Percentiles rank a stretch among this genome's conserved stretches.
Conservation (phyloP, 64 coral and sea anemone genomes). For the Hydrozoanthus tunicans region DNA sequence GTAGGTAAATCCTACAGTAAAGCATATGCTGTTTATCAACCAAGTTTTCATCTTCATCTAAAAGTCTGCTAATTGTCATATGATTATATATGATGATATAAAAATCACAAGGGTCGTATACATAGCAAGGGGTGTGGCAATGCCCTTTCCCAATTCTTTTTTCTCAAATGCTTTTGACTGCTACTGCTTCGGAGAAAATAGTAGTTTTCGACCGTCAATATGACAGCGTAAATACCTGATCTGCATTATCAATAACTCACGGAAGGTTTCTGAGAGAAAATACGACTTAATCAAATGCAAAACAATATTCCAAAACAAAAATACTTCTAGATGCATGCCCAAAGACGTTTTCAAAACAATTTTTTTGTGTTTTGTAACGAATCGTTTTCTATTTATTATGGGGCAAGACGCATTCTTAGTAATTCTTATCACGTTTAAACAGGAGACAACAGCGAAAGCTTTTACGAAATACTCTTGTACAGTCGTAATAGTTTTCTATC, state of each 20-base stretch:
- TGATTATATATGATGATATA: too few relatives aligned
- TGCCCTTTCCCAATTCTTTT: too few relatives aligned
- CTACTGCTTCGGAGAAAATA: too few relatives aligned
- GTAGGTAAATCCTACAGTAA: too few relatives aligned
- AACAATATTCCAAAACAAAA: background rate
- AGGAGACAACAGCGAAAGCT: background rate
- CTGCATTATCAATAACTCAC: background rate
- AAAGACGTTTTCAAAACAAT: background rate
- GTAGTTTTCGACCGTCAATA: too few relatives aligned
- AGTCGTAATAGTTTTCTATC: background rate
- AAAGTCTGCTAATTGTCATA: too few relatives aligned
- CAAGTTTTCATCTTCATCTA: too few relatives aligned
- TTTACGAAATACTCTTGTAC: background rate
- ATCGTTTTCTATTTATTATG: background rate
- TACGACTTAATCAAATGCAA: background rate
- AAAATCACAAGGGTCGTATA: too few relatives aligned
- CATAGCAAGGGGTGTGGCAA: too few relatives aligned
- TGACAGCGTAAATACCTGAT: too few relatives aligned
- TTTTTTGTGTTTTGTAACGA: background rate
- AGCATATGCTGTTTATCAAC: too few relatives aligned
- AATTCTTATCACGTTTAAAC: background rate
- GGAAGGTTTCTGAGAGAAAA: background rate
- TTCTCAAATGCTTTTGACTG: too few relatives aligned
- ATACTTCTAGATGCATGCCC: background rate
- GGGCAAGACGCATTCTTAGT: background rate